Percentiles rank a stretch among this genome's conserved stretches.
Conservation (phyloP, 2,797 vertebrate species). For the Anabacerthia variegaticeps region DNA sequence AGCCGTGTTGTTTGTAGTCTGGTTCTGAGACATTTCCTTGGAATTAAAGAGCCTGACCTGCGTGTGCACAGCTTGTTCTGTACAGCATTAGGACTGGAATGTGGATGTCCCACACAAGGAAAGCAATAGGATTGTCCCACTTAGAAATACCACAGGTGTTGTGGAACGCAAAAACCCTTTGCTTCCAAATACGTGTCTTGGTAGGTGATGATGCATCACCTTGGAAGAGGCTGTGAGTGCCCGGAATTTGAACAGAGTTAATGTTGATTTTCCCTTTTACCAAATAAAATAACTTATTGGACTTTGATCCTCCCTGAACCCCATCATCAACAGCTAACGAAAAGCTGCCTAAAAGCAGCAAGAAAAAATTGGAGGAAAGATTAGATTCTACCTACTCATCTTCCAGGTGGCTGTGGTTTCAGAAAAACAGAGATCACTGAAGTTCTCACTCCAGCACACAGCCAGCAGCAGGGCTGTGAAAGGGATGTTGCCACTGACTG, state of each 20-base stretch:
- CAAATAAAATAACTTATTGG: neutral
- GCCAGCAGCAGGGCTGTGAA: neutral
- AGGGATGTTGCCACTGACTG: neutral
- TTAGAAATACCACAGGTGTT: neutral
- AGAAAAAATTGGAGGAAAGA: neutral
- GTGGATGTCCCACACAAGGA: accelerated
- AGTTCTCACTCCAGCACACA: neutral
- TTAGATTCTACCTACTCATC: neutral
- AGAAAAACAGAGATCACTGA: neutral
- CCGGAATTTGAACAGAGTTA: neutral
- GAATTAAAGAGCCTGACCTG: neutral
- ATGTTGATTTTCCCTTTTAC: neutral
- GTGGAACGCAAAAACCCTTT: neutral
- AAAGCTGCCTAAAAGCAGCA: neutral
- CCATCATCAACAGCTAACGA: neutral
- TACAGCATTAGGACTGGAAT: neutral
- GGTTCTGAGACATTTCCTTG: neutral
- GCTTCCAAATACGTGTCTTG: neutral
- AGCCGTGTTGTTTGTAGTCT: neutral
- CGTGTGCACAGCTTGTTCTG: neutral
- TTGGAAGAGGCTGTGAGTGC: neutral
- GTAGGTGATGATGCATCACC: neutral
- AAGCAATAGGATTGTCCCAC: neutral
- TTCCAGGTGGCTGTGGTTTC: neutral
- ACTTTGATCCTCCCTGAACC: neutral